Percentiles rank a stretch among this genome's conserved stretches.
phyloP scores from a whole-genome alignment of 2,113 vertebrate genomes.

The Lontra canadensis region DNA sequence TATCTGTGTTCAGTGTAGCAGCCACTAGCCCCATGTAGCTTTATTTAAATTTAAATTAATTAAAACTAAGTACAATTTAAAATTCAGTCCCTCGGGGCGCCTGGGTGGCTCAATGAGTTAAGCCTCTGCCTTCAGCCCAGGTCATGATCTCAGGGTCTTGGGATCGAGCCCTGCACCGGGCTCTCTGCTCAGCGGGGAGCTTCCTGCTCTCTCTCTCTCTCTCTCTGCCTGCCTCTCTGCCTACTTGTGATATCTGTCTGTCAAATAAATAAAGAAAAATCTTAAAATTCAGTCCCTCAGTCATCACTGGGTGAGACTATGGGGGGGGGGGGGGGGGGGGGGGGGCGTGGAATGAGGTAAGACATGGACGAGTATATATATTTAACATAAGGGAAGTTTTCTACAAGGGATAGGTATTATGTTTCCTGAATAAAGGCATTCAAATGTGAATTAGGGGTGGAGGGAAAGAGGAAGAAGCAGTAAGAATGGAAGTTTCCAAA shows the following conservation, averaged over 20 bases:
- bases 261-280: too few relatives aligned
- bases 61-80: background rate
- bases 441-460: background rate
- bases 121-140: too few relatives aligned
- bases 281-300: background rate
- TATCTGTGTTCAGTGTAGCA: background rate
- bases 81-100: background rate
- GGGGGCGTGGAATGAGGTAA: background rate
- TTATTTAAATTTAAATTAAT: background rate
- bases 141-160: too few relatives aligned
- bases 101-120: too few relatives aligned
- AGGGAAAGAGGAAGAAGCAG: background rate
- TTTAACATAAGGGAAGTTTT: background rate
- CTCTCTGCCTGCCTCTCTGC: too few relatives aligned
- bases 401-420: background rate
- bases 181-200: too few relatives aligned
- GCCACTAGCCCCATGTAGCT: background rate
- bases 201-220: too few relatives aligned
- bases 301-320: background rate
- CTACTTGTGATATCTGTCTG: too few relatives aligned
- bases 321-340: fast-evolving
- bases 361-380: background rate
- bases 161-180: too few relatives aligned
- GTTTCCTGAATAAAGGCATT: background rate
- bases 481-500: background rate